Percentiles rank a stretch among this genome's conserved stretches.
phyloP scores from a whole-genome alignment of 2,113 vertebrate genomes.

The Lepidothrix coronata region DNA sequence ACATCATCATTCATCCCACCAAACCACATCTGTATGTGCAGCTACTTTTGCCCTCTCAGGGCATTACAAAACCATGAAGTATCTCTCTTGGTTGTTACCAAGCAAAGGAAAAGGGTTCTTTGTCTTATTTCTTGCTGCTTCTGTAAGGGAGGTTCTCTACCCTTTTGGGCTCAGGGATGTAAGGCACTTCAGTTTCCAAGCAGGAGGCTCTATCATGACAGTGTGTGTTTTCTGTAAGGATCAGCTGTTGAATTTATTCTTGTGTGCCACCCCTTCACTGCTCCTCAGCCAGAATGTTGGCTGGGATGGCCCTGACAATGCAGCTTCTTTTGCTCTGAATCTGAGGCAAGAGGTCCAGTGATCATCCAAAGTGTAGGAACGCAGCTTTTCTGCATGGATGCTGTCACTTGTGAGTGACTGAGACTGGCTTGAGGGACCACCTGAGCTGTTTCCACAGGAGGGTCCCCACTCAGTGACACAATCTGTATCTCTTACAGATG shows the following conservation, averaged over 20 bases:
- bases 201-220: neutral
- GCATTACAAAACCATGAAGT: neutral
- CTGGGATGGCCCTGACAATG: neutral
- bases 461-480: neutral
- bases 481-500: neutral
- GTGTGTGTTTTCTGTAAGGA: neutral
- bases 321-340: neutral
- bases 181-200: neutral
- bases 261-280: neutral
- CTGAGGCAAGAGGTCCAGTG: neutral
- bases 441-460: neutral
- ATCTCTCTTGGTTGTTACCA: neutral
- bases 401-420: neutral
- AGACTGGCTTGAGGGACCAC: neutral
- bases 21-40: neutral
- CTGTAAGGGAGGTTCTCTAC: neutral
- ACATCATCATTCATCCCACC: neutral
- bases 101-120: neutral
- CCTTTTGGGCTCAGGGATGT: fast-evolving
- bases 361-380: neutral
- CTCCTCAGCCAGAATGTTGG: neutral
- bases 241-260: neutral
- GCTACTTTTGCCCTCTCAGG: neutral
- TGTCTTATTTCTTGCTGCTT: neutral
- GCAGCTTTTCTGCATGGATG: fast-evolving